Percentiles rank a stretch among this genome's conserved stretches.
Evolutionary conservation across 2,888 invertebrate genomes (phyloP).

Genomic region (Uloborus plumipes): DNA sequence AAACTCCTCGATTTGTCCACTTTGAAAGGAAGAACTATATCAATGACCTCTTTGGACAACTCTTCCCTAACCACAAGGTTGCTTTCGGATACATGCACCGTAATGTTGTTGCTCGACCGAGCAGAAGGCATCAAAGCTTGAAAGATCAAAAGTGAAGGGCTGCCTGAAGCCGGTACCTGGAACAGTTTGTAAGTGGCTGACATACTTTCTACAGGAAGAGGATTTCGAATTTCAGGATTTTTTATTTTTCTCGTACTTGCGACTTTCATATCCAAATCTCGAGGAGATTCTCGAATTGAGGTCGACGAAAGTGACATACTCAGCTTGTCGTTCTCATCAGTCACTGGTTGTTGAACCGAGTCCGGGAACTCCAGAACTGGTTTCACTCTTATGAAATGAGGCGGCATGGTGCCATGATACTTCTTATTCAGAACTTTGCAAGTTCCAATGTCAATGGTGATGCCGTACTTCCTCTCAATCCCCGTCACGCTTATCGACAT

Average conservation of each 20-base stretch:
- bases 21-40: too few relatives aligned
- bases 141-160: neutral
- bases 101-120: neutral
- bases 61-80: neutral
- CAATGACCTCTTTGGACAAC: too few relatives aligned
- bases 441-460: neutral
- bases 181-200: neutral
- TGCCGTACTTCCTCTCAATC: neutral
- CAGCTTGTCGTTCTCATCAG: too few relatives aligned
- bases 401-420: neutral
- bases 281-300: too few relatives aligned
- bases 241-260: neutral
- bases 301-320: too few relatives aligned
- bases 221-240: neutral
- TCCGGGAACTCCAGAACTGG: neutral
- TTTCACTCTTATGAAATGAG: conserved; percentile 1
- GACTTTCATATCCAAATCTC: neutral
- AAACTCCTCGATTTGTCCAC: too few relatives aligned
- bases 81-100: neutral
- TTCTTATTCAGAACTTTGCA: neutral
- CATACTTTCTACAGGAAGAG: neutral
- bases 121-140: neutral
- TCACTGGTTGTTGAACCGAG: too few relatives aligned
- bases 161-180: neutral
- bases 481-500: neutral